Percentiles rank a stretch among this genome's conserved stretches.
phyloP scores from a whole-genome alignment of 1,140 invertebrate species.

The Formica selysi region DNA sequence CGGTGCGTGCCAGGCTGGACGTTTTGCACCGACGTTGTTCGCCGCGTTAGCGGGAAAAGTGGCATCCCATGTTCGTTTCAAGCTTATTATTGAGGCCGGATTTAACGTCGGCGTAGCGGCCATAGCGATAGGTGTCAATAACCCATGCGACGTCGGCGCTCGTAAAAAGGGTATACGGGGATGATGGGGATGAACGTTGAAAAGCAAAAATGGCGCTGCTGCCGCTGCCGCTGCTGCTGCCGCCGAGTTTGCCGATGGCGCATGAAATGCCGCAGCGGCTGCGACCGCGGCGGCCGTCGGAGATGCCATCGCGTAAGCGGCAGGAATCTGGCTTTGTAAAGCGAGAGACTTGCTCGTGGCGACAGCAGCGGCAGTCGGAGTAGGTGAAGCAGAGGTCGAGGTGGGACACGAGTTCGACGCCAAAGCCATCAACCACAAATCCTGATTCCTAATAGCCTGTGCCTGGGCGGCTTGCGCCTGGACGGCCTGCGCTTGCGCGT shows the following conservation, averaged over 20 bases:
- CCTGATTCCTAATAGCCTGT: conserved; percentile 80
- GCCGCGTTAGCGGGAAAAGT: conserved; percentile 81
- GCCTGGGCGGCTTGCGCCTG: conserved; percentile 75
- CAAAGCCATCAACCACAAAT: conserved; percentile 85
- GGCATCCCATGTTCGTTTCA: conserved; percentile 86
- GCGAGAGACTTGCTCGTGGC: conserved; percentile 78
- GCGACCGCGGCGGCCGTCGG: conserved; percentile 82
- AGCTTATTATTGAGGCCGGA: conserved; percentile 85
- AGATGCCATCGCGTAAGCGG: conserved; percentile 87
- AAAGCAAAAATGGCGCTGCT: conserved; percentile 79
- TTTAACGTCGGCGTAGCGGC: conserved; percentile 79
- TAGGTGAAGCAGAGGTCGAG: conserved; percentile 79
- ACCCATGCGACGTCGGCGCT: conserved; percentile 82
- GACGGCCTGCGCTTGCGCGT: conserved; percentile 80
- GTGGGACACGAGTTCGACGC: conserved; percentile 86
- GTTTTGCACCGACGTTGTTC: conserved; percentile 78
- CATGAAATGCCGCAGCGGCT: conserved; percentile 81
- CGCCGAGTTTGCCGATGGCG: conserved; percentile 74
- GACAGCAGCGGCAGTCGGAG: conserved; percentile 73
- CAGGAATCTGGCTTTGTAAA: conserved; percentile 74
- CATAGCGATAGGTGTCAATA: conserved; percentile 83
- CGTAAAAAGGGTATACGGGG: conserved; percentile 85
- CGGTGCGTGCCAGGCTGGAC: conserved; percentile 82
- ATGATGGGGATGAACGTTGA: conserved; percentile 82
- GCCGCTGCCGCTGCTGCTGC: conserved; percentile 56